Percentiles rank a stretch among this genome's conserved stretches.
phyloP scores from a whole-genome alignment of 2,797 vertebrate genomes.

The Enteromius unitaeniatus region DNA sequence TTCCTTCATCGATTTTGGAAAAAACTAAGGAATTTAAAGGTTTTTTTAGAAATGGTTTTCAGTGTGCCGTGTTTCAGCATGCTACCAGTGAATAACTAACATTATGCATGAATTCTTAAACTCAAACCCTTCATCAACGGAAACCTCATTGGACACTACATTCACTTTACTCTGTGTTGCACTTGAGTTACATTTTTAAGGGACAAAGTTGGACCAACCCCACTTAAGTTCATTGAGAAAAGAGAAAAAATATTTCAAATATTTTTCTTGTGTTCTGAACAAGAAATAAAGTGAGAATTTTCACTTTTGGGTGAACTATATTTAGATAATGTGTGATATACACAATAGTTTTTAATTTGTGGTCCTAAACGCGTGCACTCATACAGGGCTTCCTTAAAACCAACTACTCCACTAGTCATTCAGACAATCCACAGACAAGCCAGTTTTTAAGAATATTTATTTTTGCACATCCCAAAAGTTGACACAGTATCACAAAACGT shows the following conservation, averaged over 20 bases:
- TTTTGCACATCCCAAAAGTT: constrained; percentile 13
- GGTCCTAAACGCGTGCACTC: neutral
- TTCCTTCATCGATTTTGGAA: neutral
- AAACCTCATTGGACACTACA: neutral
- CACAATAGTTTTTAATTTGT: neutral
- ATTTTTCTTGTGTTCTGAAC: neutral
- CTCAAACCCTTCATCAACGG: neutral
- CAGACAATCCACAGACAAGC: neutral
- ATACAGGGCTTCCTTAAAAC: neutral
- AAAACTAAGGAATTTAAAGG: neutral
- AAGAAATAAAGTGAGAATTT: neutral
- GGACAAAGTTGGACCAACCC: neutral
- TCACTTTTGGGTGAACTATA: neutral
- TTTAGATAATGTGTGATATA: neutral
- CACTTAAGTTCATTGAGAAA: neutral
- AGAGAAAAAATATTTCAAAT: neutral
- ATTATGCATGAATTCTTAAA: neutral
- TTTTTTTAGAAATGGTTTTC: neutral
- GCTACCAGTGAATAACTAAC: neutral
- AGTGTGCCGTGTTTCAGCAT: neutral
- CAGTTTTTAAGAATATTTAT: neutral
- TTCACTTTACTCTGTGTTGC: neutral
- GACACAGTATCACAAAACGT: neutral
- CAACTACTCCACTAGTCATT: neutral
- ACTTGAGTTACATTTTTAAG: neutral